Percentiles rank a stretch among this genome's conserved stretches.
Conservation (phyloP, 1,140 invertebrate genomes). For the Lysiphlebus fabarum region DNA sequence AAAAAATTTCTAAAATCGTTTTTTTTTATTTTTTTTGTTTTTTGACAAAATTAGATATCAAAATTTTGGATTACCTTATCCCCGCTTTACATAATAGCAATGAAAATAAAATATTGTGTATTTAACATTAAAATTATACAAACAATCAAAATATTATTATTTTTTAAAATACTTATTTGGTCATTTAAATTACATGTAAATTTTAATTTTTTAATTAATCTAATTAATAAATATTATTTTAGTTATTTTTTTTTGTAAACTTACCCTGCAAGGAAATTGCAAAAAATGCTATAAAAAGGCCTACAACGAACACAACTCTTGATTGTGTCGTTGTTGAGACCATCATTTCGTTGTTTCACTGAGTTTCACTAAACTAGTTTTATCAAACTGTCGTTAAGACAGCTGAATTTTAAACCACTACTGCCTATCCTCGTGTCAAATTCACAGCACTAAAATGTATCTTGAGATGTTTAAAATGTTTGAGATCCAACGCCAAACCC, state of each 20-base stretch:
- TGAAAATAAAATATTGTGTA: too few species aligned
- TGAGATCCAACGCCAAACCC: constrained; percentile 12
- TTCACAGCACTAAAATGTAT: constrained; percentile 41
- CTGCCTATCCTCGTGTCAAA: too few species aligned
- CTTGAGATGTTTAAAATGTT: constrained; percentile 32
- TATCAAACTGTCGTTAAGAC: constrained; percentile 1
- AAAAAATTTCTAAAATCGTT: too few species aligned
- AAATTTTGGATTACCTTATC: too few species aligned
- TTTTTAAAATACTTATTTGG: too few species aligned
- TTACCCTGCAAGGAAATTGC: constrained; percentile 51
- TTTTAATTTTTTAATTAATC: not conserved
- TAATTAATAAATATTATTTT: not conserved
- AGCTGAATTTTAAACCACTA: not conserved
- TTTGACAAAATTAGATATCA: too few species aligned
- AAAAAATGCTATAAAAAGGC: constrained; percentile 49
- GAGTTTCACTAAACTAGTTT: constrained; percentile 33
- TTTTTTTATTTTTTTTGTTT: too few species aligned
- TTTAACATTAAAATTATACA: too few species aligned
- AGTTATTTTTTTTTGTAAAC: constrained; percentile 27
- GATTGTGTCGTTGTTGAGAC: constrained; percentile 44
- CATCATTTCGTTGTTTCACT: constrained; percentile 43
- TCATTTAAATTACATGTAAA: too few species aligned
- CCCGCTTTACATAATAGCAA: too few species aligned
- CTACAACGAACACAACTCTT: constrained; percentile 48
- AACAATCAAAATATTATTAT: too few species aligned